Conservation (phyloP, 1,140 invertebrate species). For the Mamestra configurata region DNA sequence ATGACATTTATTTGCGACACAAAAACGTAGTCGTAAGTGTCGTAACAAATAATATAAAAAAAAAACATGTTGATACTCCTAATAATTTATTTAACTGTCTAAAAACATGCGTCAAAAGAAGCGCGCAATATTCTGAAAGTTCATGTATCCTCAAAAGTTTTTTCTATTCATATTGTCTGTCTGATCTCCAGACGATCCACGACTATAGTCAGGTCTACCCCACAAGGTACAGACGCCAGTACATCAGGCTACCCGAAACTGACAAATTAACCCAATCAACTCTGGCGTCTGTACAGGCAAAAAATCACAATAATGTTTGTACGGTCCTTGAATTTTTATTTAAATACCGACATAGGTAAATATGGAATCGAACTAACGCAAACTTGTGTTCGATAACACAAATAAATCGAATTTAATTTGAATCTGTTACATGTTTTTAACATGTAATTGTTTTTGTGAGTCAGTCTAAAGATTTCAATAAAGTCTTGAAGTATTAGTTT, state of each 20-base stretch:
- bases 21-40: not conserved
- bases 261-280: no score
- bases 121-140: no score
- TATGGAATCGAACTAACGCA: not conserved
- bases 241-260: no score
- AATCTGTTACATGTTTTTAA: not conserved
- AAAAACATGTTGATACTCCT: not conserved
- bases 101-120: no score
- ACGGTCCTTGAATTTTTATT: constrained; percentile 3
- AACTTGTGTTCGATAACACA: not conserved
- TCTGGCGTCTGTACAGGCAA: not conserved
- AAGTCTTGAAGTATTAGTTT: not conserved
- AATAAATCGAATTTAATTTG: not conserved
- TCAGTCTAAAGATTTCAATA: not conserved
- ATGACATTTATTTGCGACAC: not conserved
- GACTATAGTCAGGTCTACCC: not conserved
- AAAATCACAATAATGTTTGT: not conserved
- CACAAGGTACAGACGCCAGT: not conserved
- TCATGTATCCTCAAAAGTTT: no score
- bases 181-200: not conserved
- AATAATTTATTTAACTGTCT: no score
- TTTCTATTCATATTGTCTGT: not conserved
- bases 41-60: not conserved
- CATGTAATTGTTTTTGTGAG: not conserved
- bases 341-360: not conserved